phyloP scores from a whole-genome alignment of 2,113 vertebrate species.

The Phoxinus phoxinus region DNA sequence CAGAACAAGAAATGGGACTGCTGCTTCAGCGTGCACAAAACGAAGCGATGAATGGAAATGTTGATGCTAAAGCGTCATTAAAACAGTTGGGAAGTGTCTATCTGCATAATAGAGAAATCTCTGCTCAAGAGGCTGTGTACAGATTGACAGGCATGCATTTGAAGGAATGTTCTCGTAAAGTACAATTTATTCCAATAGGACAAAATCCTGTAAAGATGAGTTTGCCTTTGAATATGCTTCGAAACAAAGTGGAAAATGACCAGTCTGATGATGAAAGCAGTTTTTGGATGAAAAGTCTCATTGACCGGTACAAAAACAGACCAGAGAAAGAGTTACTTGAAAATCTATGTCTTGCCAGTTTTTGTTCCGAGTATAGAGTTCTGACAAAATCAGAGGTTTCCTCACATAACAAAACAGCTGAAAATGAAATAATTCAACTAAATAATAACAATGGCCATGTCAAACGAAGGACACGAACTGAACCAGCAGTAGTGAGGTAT shows the following conservation, averaged over 20 bases:
- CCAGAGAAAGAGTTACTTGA: background rate
- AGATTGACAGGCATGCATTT: too few species aligned
- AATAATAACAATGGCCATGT: too few species aligned
- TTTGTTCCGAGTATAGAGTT: slow-evolving; percentile 13
- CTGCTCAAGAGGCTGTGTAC: too few species aligned
- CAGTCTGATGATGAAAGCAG: background rate
- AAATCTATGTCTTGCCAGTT: slow-evolving; percentile 13
- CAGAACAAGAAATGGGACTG: slow-evolving; percentile 50
- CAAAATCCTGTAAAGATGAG: slow-evolving; percentile 13
- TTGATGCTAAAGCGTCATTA: slow-evolving; percentile 36
- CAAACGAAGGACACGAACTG: too few species aligned
- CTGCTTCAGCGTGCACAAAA: slow-evolving; percentile 30
- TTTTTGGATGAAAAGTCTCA: slow-evolving; percentile 41
- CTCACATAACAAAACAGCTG: background rate
- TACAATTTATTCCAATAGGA: background rate
- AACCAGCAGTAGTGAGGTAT: too few species aligned
- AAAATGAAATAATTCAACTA: too few species aligned
- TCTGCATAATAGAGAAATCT: too few species aligned
- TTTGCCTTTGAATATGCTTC: slow-evolving; percentile 18
- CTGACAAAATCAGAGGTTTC: slow-evolving; percentile 12
- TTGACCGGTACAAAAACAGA: slow-evolving; percentile 25
- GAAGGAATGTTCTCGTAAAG: too few species aligned
- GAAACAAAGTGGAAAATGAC: background rate
- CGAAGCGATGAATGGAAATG: slow-evolving; percentile 23
- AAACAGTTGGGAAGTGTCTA: too few species aligned